phyloP scores from a whole-genome alignment of 2,797 vertebrate species.

The Alectoris magna region DNA sequence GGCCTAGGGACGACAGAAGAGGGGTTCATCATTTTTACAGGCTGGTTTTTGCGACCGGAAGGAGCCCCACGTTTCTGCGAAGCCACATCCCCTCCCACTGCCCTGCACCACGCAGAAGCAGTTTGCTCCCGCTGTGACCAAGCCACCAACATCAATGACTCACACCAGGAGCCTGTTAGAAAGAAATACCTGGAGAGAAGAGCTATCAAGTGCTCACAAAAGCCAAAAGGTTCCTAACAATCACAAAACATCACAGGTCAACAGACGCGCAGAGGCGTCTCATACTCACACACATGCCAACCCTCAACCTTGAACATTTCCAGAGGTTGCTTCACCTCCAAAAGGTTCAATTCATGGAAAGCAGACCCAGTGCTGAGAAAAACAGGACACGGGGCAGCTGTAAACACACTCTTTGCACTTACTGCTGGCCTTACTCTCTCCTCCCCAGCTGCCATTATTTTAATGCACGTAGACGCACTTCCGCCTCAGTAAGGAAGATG shows the following conservation, averaged over 20 bases:
- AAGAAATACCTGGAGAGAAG: not conserved
- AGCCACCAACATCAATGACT: not conserved
- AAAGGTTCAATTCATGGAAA: not conserved
- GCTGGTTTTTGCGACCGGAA: constrained; percentile 35
- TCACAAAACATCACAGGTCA: not conserved
- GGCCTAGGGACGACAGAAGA: constrained; percentile 52
- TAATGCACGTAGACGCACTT: not conserved
- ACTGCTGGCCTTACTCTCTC: not conserved
- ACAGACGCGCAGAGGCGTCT: not conserved
- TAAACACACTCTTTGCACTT: not conserved
- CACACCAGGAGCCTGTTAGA: not conserved
- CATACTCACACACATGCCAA: not conserved
- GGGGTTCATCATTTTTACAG: constrained; percentile 64
- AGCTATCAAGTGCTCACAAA: not conserved
- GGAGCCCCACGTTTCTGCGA: constrained; percentile 40
- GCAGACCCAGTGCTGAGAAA: not conserved
- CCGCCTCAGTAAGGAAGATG: not conserved
- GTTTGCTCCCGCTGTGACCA: not conserved
- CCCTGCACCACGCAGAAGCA: not conserved
- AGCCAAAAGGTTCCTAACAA: not conserved
- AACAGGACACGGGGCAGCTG: not conserved
- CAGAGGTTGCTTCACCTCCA: not conserved
- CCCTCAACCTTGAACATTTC: not conserved
- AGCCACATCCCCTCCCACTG: constrained; percentile 37
- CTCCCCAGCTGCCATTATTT: not conserved